These are phyloP conservation scores for Psittacula echo DNA, from an alignment of 2,797 vertebrate species.

Conservation along the genomic window DNA sequence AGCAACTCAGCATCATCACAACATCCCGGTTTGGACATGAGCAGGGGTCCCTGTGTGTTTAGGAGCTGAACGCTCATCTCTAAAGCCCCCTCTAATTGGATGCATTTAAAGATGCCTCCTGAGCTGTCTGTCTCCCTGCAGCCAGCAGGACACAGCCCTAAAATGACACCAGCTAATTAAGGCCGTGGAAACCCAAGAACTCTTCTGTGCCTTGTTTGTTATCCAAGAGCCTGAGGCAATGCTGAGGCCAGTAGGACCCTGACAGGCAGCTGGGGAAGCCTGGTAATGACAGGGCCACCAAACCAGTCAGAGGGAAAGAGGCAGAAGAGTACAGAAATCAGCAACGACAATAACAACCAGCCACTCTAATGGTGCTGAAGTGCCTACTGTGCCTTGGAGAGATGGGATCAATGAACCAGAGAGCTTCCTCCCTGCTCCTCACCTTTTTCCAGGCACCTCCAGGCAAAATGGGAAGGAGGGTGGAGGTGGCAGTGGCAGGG, in stretches of 20 bases:
- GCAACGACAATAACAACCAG: not conserved
- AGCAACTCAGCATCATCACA: not conserved
- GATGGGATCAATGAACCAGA: not conserved
- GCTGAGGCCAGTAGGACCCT: constrained; percentile 63
- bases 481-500: not conserved
- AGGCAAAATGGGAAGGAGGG: not conserved
- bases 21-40: not conserved
- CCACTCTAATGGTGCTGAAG: not conserved
- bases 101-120: constrained; percentile 24
- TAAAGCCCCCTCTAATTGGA: constrained; percentile 40
- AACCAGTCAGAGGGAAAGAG: constrained; percentile 35
- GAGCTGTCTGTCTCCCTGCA: constrained; percentile 21
- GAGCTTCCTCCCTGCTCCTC: not conserved
- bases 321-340: constrained; percentile 12
- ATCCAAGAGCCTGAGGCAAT: constrained; percentile 65
- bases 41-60: not conserved
- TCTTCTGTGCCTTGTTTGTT: constrained; percentile 69
- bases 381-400: not conserved
- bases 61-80: not conserved
- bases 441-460: not conserved
- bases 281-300: constrained; percentile 70
- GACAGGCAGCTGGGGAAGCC: constrained; percentile 66
- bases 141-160: constrained; percentile 46
- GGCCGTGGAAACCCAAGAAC: constrained; percentile 46
- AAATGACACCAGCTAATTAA: constrained; percentile 67